These are phyloP conservation scores for Diorhabda elongata DNA, from an alignment of 1,140 invertebrate species.

Conservation along the genomic window DNA sequence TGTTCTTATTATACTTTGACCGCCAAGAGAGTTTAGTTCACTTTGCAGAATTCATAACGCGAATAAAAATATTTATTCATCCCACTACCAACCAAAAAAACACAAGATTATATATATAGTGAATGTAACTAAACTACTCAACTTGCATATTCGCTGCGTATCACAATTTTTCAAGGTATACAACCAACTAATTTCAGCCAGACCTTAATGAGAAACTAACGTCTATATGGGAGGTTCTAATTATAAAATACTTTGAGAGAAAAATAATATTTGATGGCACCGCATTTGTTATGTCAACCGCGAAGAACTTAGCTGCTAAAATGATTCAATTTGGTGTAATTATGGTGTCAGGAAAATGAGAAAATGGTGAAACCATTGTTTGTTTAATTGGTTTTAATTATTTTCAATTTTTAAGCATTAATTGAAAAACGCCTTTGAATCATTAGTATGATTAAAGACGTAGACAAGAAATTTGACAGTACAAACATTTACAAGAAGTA, in stretches of 20 bases:
- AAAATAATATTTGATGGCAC: background rate
- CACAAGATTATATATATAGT: too few relatives aligned
- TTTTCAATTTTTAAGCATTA: background rate
- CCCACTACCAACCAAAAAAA: too few relatives aligned
- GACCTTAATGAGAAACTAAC: background rate
- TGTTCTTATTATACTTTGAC: too few relatives aligned
- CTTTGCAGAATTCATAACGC: too few relatives aligned
- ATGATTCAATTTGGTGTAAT: constrained; percentile 1
- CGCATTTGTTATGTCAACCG: background rate
- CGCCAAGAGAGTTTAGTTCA: too few relatives aligned
- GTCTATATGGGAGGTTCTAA: background rate
- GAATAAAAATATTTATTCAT: too few relatives aligned
- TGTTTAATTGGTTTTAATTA: background rate
- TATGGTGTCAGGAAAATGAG: background rate
- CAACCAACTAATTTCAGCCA: too few relatives aligned
- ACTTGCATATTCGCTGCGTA: too few relatives aligned
- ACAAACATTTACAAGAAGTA: too few relatives aligned
- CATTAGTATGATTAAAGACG: background rate
- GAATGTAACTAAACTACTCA: too few relatives aligned
- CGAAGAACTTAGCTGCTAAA: background rate
- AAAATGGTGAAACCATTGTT: background rate
- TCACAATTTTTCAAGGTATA: too few relatives aligned
- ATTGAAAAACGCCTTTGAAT: constrained; percentile 2
- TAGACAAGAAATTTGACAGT: too few relatives aligned
- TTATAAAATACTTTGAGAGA: background rate